Conservation (phyloP, 2,797 vertebrate genomes). For the Lepilemur ruficaudatus region DNA sequence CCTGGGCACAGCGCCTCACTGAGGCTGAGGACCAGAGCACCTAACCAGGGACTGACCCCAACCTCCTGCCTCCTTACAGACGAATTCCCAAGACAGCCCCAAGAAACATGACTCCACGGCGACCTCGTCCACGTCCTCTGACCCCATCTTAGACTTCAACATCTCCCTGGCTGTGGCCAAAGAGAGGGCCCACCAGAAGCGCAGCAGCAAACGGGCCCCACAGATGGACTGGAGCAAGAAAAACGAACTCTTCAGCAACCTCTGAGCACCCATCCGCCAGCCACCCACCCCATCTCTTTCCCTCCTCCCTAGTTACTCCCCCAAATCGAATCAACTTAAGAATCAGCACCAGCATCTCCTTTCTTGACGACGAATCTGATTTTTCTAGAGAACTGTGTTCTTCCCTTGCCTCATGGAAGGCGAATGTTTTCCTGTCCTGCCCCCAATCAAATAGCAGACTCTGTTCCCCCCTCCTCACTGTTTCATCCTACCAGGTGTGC, state of each 20-base stretch:
- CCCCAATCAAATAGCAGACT: slow-evolving; percentile 3
- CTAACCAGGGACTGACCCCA: background rate
- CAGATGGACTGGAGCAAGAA: slow-evolving; percentile 99
- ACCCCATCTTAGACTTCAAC: slow-evolving; percentile 86
- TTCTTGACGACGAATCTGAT: slow-evolving; percentile 33
- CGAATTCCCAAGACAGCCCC: slow-evolving; percentile 73
- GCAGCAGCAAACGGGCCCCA: slow-evolving; percentile 92
- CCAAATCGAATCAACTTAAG: slow-evolving; percentile 34
- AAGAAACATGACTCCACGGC: slow-evolving; percentile 61
- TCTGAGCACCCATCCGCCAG: slow-evolving; percentile 82
- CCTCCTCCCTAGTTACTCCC: background rate
- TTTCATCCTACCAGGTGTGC: background rate
- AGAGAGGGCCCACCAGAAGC: slow-evolving; percentile 93
- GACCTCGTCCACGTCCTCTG: slow-evolving; percentile 38
- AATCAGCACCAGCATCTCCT: slow-evolving; percentile 69
- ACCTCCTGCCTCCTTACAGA: background rate
- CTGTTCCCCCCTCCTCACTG: background rate
- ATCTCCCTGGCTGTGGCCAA: slow-evolving; percentile 92
- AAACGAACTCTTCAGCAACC: slow-evolving; percentile 97
- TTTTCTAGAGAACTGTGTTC: background rate
- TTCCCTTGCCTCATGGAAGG: background rate
- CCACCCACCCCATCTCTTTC: background rate
- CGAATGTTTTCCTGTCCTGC: background rate
- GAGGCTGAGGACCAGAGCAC: background rate
- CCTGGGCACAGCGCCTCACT: background rate